These are phyloP conservation scores for Macrotus californicus DNA, from an alignment of 2,113 vertebrate species.

Conservation along the genomic window DNA sequence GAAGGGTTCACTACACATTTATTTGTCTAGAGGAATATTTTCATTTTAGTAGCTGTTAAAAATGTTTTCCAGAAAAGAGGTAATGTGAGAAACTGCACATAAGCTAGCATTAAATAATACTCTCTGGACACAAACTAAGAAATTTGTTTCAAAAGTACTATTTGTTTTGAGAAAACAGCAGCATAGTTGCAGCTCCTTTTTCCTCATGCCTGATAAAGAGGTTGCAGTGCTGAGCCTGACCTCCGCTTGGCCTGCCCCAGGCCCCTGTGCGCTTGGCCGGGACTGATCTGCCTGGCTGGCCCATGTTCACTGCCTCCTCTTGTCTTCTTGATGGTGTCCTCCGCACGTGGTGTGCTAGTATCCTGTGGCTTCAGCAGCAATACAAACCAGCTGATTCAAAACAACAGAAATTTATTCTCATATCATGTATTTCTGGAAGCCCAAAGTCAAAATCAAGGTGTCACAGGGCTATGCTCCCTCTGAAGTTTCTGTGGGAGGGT, in stretches of 20 bases:
- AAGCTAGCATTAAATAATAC: too few species aligned
- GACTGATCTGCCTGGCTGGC: neutral
- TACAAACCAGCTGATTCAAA: neutral
- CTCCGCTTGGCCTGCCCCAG: neutral
- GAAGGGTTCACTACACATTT: fast-evolving
- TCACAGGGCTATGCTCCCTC: neutral
- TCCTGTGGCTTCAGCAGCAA: neutral
- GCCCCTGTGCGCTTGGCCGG: fast-evolving
- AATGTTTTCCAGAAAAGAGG: neutral
- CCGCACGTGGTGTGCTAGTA: neutral
- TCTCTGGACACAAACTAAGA: neutral
- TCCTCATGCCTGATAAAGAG: neutral
- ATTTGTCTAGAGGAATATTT: neutral
- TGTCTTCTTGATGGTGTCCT: neutral
- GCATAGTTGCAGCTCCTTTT: neutral
- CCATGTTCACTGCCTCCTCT: neutral
- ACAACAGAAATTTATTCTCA: neutral
- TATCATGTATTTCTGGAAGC: neutral
- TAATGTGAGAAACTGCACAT: neutral
- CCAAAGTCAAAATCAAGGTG: neutral
- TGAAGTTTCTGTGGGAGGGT: neutral
- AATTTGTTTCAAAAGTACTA: neutral
- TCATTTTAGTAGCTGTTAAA: neutral
- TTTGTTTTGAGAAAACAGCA: too few species aligned
- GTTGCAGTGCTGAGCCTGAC: neutral